These are phyloP conservation scores for Drosophila rufa DNA, from an alignment of 1,140 invertebrate species.

Conservation along the genomic window DNA sequence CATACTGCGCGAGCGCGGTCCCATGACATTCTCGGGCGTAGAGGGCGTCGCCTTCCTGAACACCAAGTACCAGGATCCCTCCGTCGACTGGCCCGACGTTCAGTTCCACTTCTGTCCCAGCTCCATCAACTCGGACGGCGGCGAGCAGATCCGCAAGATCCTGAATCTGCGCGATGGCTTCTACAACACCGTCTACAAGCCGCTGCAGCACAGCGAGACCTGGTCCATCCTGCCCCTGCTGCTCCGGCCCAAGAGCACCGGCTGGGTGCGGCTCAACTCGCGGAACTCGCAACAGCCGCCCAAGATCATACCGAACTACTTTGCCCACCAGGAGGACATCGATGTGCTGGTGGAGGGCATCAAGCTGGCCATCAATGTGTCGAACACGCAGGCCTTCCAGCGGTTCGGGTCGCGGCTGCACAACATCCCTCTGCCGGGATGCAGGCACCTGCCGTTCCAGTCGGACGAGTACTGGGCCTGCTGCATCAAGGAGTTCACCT, in stretches of 20 bases:
- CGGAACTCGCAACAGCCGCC: slow-evolving; percentile 93
- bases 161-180: slow-evolving; percentile 91
- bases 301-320: slow-evolving; percentile 96
- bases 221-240: slow-evolving; percentile 93
- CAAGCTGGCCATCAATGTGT: slow-evolving; percentile 92
- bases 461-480: slow-evolving; percentile 96
- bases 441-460: slow-evolving; percentile 89
- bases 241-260: slow-evolving; percentile 92
- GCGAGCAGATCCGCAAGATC: slow-evolving; percentile 91
- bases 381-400: slow-evolving; percentile 92
- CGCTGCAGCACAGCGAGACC: slow-evolving; percentile 90
- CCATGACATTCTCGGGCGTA: slow-evolving; percentile 92
- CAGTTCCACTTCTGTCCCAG: slow-evolving; percentile 95
- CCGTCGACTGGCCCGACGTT: slow-evolving; percentile 92
- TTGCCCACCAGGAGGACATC: slow-evolving; percentile 92
- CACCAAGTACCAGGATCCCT: slow-evolving; percentile 91
- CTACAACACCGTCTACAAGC: slow-evolving; percentile 94
- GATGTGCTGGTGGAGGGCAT: slow-evolving; percentile 92
- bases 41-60: slow-evolving; percentile 94
- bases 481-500: slow-evolving; percentile 90
- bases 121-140: slow-evolving; percentile 92
- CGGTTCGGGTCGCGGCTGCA: slow-evolving; percentile 92
- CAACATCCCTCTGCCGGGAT: slow-evolving; percentile 92
- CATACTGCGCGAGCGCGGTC: slow-evolving; percentile 91
- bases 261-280: slow-evolving; percentile 91